Percentiles rank a stretch among this genome's conserved stretches.
Conservation (phyloP, 35 echinoderm and acorn worm genomes). For the Apostichopus californicus region DNA sequence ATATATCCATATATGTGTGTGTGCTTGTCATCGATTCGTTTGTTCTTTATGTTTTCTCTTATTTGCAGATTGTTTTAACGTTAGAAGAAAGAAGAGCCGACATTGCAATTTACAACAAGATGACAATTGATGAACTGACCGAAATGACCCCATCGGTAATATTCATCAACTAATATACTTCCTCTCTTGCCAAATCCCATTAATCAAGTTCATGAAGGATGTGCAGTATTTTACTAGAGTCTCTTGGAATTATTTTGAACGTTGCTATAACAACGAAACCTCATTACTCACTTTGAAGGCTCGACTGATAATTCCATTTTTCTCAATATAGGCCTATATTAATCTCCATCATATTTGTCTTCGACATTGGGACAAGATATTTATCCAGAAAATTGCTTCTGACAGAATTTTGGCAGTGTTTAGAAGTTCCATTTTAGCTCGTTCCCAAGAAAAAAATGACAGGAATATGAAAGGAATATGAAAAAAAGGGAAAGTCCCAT, state of each 20-base stretch:
- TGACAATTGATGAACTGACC: slow-evolving; percentile 29
- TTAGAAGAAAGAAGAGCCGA: not conserved
- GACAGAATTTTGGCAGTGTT: too few species aligned
- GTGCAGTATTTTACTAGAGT: not conserved
- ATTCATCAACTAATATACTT: not conserved
- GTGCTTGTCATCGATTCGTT: too few species aligned
- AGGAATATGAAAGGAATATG: too few species aligned
- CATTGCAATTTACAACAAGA: slow-evolving; percentile 28
- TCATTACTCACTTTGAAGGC: not conserved
- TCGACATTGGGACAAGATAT: too few species aligned
- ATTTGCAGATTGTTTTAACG: slow-evolving; percentile 6
- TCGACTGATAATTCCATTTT: not conserved
- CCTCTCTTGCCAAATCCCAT: not conserved
- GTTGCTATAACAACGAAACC: not conserved
- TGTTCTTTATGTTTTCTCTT: not conserved
- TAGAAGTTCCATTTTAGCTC: too few species aligned
- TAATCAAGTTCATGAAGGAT: not conserved
- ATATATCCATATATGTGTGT: too few species aligned
- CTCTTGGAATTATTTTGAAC: not conserved
- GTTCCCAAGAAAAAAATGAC: too few species aligned
- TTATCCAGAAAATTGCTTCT: too few species aligned
- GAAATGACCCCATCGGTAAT: slow-evolving; percentile 8
- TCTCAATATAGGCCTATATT: not conserved
- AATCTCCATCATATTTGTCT: too few species aligned
- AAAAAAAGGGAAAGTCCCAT: too few species aligned